Evolutionary conservation across 2,113 vertebrate genomes (phyloP), one percentile per base, ranked within the genome.

Genomic region (Trogon melanurus): DNA sequence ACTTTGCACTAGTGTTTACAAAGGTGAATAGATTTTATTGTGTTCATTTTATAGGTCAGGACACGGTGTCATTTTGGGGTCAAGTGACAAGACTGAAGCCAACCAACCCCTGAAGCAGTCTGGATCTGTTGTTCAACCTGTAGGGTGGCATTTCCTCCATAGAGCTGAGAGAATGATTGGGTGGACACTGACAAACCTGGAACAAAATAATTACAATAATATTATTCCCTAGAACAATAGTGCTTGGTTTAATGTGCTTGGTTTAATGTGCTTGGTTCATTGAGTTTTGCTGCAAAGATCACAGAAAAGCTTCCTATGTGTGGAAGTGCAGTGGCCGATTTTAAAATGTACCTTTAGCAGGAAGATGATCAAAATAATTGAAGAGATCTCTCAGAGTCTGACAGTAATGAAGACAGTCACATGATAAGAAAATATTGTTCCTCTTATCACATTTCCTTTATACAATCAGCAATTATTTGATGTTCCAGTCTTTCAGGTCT

Each of bases 401-500:
- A 85, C 81, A 76, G 51, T 45, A 85, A 93, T 79, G 62, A 45
- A 44, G 38, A 75, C 47, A 50, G 75, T 79, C 23, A 66, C 44
- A 7, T 82, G 44, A n/a, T 75, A 93, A 75, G 79, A 89, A 80
- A 41, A 26, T 48, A 65, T 74, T 95, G 92, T 93, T 91, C 72
- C 38, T 84, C 48, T 79, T 84, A 13, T 72, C 69, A 58, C 32
- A 22, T 32, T 64, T 89, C 69, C 88, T 88, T 94, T 69, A 9
- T 60, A 64, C 83, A 86, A 86, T 88, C 72, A 80, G 75, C 60
- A 74, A 64, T 88, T 85, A 95, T 80, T 95, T 96, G 80, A 71
- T 86, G 83, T 93, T 95, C 85, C 87, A 84, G 8, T 94, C 93
- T 76, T 89, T n/a, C 38, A 67, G 50, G 61, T 57, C 57, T 70